These are phyloP conservation scores for Gambelia wislizenii DNA, from an alignment of 2,797 vertebrate genomes.

Conservation along the genomic window DNA sequence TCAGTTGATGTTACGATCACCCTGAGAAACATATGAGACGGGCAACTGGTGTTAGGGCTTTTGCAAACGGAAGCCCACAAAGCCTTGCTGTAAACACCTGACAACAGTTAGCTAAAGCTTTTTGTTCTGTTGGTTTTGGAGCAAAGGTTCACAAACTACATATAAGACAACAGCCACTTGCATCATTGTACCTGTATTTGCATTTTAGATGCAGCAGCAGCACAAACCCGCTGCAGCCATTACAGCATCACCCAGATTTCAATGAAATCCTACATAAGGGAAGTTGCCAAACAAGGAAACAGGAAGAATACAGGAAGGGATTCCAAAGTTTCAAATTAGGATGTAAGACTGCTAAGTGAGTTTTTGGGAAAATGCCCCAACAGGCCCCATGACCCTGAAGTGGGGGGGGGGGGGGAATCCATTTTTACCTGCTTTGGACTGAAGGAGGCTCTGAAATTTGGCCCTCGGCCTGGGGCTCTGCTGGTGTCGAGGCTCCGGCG, in stretches of 20 bases:
- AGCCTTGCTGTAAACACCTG: neutral
- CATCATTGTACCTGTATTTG: neutral
- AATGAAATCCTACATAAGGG: neutral
- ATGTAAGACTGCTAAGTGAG: neutral
- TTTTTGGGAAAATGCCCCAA: neutral
- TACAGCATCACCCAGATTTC: neutral
- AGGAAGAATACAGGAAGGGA: neutral
- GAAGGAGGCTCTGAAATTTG: slow-evolving; percentile 46
- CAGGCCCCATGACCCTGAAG: neutral
- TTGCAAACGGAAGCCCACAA: neutral
- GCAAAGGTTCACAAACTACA: neutral
- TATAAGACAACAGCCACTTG: neutral
- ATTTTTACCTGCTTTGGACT: slow-evolving; percentile 78
- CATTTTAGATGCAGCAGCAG: neutral
- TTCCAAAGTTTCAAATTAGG: no score
- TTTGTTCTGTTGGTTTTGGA: neutral
- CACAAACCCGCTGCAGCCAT: no score
- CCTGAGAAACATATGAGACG: slow-evolving; percentile 32
- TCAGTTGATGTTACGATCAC: neutral
- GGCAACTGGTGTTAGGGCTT: neutral
- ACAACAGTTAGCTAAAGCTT: neutral
- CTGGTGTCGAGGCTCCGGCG: slow-evolving; percentile 56
- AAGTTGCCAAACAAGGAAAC: neutral
- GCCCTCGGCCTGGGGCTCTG: slow-evolving; percentile 25
- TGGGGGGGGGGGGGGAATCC: no score